These are phyloP conservation scores for Pseudochirops cupreus DNA, from an alignment of 2,797 vertebrate genomes.

Conservation along the genomic window DNA sequence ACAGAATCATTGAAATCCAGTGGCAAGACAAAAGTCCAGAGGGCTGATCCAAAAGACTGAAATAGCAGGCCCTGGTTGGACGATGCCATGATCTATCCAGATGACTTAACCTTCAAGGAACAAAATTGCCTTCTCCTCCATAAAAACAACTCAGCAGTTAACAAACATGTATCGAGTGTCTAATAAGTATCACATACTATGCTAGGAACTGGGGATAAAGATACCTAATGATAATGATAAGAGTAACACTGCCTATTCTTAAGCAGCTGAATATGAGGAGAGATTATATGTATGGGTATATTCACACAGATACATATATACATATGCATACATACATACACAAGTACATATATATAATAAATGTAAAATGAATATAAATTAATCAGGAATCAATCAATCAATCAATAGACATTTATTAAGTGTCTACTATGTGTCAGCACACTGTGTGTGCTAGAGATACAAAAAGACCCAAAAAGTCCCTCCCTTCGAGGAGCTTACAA, in stretches of 20 bases:
- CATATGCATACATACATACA: neutral
- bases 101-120: neutral
- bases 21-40: no score
- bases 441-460: neutral
- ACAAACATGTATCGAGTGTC: neutral
- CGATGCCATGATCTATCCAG: neutral
- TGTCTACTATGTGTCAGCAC: neutral
- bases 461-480: neutral
- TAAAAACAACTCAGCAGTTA: neutral
- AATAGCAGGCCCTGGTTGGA: neutral
- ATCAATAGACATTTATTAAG: neutral
- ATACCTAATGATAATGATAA: no score
- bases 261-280: neutral
- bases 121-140: neutral
- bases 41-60: neutral
- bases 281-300: neutral
- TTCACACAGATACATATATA: no score
- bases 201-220: neutral
- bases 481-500: neutral
- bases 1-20: no score
- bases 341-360: neutral
- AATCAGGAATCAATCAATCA: neutral
- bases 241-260: neutral
- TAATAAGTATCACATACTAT: neutral
- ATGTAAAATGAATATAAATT: neutral